Evolutionary conservation across 37 sponge, comb jelly and placozoan species (phyloP), one percentile per base, ranked within the genome.

Genomic region (Dysidea cf. avara): DNA sequence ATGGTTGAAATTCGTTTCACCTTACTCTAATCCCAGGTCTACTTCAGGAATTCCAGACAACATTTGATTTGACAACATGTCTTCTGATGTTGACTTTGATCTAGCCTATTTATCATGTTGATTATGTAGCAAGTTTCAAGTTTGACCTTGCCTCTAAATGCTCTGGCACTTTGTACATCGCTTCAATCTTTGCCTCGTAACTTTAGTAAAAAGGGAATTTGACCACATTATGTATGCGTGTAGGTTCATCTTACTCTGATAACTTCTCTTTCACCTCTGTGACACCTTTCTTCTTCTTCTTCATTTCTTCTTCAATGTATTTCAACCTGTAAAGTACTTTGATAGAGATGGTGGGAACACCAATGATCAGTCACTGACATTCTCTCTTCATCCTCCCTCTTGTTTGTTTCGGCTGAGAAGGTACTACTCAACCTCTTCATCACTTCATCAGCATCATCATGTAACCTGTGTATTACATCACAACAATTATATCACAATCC

Each of bases 41-140:
- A 94, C 87, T 61, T 94, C 94, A 13, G 94, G 94, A 0, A 94
- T 94, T 22, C 94, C 94, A 4, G 94, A 94, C 57, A 94, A 60
- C 92, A 94, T 90, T 59, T 94, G 94, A 82, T 90, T 94, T 56
- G 92, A 90, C 68, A 94, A 53, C 94, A 94, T 94, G 46, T 86
- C 94, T 40, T 94, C 94, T 0, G 84, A 69, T 50, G 36, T 65
- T 53, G n/a, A n/a, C n/a, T n/a, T n/a, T n/a, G n/a, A n/a, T n/a
- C n/a, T n/a, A n/a, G n/a, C n/a, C n/a, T n/a, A n/a, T n/a, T n/a
- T n/a, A n/a, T n/a, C n/a, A n/a, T n/a, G n/a, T n/a, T n/a, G n/a
- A n/a, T n/a, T n/a, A n/a, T n/a, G n/a, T n/a, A n/a, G n/a, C n/a
- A n/a, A n/a, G n/a, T n/a, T 77, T 69, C 0, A 60, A 48, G 54